Percentiles rank a stretch among this genome's conserved stretches.
phyloP scores from a whole-genome alignment of 2,888 invertebrate species.

The Yponomeuta plumbellus region DNA sequence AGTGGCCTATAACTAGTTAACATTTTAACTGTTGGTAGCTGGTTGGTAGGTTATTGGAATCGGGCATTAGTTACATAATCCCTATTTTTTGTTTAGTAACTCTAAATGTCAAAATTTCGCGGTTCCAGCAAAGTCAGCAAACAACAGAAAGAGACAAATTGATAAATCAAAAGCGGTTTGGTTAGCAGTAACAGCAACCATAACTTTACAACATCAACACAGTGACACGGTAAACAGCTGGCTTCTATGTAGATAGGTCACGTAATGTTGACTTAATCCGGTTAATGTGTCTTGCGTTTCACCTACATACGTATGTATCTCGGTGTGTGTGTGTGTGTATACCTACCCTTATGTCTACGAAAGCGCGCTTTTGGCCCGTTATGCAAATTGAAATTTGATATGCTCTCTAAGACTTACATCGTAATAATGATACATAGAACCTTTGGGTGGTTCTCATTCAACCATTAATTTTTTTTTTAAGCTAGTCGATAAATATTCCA shows the following conservation, averaged over 20 bases:
- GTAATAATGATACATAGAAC: conserved; percentile 9
- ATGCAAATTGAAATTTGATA: conserved; percentile 65
- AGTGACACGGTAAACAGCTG: conserved; percentile 33
- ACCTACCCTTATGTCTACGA: conserved; percentile 34
- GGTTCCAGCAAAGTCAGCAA: background rate
- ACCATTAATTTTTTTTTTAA: no score
- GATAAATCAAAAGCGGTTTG: background rate
- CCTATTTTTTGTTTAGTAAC: no score
- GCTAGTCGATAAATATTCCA: no score
- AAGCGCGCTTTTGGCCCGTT: conserved; percentile 56
- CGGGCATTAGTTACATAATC: no score
- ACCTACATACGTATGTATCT: conserved; percentile 23
- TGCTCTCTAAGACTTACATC: conserved; percentile 35
- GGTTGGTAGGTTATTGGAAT: no score
- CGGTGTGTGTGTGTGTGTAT: background rate
- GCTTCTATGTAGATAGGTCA: conserved; percentile 43
- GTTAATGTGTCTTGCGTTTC: conserved; percentile 46
- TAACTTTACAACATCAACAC: conserved; percentile 5
- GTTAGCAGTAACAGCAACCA: background rate
- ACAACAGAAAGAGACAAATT: background rate
- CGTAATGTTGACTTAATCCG: conserved; percentile 60
- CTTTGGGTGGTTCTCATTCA: background rate
- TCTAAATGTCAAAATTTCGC: no score
- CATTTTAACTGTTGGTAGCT: no score
- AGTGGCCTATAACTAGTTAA: no score